phyloP scores from a whole-genome alignment of 2,888 invertebrate species.

The Dinocampus coccinellae region DNA sequence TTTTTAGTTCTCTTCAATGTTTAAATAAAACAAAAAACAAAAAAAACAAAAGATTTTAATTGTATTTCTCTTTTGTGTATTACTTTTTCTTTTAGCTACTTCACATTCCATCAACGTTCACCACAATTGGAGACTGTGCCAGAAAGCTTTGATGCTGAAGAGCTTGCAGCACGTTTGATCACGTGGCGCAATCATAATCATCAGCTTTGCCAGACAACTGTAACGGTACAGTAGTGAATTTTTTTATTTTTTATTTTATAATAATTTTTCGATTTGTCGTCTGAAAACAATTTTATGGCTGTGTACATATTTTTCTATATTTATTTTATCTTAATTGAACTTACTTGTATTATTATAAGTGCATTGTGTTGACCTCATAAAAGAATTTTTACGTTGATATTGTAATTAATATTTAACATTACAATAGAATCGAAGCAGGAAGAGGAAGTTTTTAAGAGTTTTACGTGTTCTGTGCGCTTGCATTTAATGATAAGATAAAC shows the following conservation, averaged over 20 bases:
- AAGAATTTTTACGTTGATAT: too few relatives aligned
- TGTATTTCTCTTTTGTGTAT: neutral
- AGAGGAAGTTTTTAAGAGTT: too few relatives aligned
- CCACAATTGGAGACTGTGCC: slow-evolving; percentile 45
- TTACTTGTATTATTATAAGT: too few relatives aligned
- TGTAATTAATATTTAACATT: too few relatives aligned
- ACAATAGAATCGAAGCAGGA: too few relatives aligned
- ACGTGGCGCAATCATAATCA: slow-evolving; percentile 56
- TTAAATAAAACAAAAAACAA: slow-evolving; percentile 5
- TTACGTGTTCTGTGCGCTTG: neutral
- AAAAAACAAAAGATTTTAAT: neutral
- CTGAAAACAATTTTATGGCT: too few relatives aligned
- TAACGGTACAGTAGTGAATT: neutral
- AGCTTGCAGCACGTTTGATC: slow-evolving; percentile 60
- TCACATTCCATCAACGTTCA: slow-evolving; percentile 50
- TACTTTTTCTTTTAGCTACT: slow-evolving; percentile 42
- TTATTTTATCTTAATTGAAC: too few relatives aligned
- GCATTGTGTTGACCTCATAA: too few relatives aligned
- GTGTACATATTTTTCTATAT: too few relatives aligned
- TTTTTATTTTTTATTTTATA: too few relatives aligned
- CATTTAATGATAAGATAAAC: neutral
- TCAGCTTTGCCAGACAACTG: slow-evolving; percentile 16
- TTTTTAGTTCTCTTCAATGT: neutral
- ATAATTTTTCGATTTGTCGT: too few relatives aligned
- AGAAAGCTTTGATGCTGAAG: slow-evolving; percentile 57